Evolutionary conservation across 2,113 vertebrate species (phyloP), one percentile per base, ranked within the genome.

Genomic region (Entelurus aequoreus): DNA sequence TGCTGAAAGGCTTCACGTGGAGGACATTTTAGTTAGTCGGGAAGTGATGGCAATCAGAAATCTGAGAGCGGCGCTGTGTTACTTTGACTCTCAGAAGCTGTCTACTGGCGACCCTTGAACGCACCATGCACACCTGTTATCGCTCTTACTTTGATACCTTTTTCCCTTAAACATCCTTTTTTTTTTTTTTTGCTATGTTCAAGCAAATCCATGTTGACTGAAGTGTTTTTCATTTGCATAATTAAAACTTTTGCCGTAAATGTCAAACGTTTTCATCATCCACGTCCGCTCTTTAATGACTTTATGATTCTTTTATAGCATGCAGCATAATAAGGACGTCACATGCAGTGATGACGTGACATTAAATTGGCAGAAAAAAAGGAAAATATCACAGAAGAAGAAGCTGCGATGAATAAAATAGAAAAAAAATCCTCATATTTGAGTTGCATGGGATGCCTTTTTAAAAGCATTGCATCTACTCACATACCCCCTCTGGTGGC

Each of bases 1-100:
- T 65, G 19, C 62, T 62, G 75, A n/a, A 76, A 75, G 58, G 60
- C 63, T 63, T 60, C 37, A 47, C 62, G 44, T 53, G 69, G 74
- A 57, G n/a, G 38, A 70, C 59, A 48, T 71, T 46, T 46, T 9
- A 46, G 42, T 77, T 71, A 54, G 50, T 62, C 5, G 16, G 57
- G 56, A 58, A 60, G 21, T 60, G 48, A 65, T 52, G 15, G 36
- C 48, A 69, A 70, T 66, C 52, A 19, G 42, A 60, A 67, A 55
- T 65, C 64, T 72, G 48, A 71, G 77, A 69, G 63, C 38, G 5
- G 19, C n/a, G 37, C 16, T 6, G 19, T 57, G 40, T 68, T 60
- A 61, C 19, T 14, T 66, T 37, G 62, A 76, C 68, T 70, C 58
- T 62, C 44, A 60, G 62, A 72, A 74, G 51, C 49, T 68, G 58